Percentiles rank a stretch among this genome's conserved stretches.
Evolutionary conservation across 2,888 invertebrate genomes (phyloP).

Genomic region (Polietes domitor): DNA sequence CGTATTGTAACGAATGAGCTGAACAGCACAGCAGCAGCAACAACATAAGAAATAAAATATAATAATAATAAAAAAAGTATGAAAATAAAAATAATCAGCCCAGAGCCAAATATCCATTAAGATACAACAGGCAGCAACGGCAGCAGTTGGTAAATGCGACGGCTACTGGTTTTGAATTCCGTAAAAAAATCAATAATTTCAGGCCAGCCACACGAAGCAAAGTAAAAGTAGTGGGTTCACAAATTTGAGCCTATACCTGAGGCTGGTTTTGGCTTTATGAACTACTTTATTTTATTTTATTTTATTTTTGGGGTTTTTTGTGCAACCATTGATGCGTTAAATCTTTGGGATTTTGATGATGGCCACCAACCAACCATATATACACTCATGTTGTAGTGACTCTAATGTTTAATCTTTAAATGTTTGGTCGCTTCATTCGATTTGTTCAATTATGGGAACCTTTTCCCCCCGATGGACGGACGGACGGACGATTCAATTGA

Average conservation of each 20-base stretch:
- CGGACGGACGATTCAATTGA: constrained; percentile 1
- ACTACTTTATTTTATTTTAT: not conserved
- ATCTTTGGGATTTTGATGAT: constrained; percentile 54
- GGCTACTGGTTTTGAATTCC: constrained; percentile 70
- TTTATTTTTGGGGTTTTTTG: not conserved
- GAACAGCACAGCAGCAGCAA: constrained; percentile 22
- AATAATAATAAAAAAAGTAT: constrained; percentile 20
- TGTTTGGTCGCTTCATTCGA: constrained; percentile 22
- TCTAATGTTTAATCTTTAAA: constrained; percentile 60
- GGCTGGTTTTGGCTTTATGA: not conserved
- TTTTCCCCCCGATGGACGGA: constrained; percentile 19
- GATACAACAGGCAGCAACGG: constrained; percentile 44
- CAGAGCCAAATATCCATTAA: constrained; percentile 61
- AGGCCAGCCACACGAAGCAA: constrained; percentile 33
- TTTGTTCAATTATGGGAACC: constrained; percentile 55
- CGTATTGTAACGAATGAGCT: constrained; percentile 18
- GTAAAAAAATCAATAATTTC: constrained; percentile 45
- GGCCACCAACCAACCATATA: not conserved
- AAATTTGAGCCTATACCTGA: not conserved
- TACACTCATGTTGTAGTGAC: not conserved
- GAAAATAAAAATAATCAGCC: constrained; percentile 49
- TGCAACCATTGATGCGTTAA: constrained; percentile 66
- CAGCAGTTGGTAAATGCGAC: not conserved
- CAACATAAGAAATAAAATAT: too few species aligned
- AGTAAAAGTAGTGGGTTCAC: constrained; percentile 45